phyloP scores from a whole-genome alignment of 2,113 vertebrate species.

The Pampusana beccarii region DNA sequence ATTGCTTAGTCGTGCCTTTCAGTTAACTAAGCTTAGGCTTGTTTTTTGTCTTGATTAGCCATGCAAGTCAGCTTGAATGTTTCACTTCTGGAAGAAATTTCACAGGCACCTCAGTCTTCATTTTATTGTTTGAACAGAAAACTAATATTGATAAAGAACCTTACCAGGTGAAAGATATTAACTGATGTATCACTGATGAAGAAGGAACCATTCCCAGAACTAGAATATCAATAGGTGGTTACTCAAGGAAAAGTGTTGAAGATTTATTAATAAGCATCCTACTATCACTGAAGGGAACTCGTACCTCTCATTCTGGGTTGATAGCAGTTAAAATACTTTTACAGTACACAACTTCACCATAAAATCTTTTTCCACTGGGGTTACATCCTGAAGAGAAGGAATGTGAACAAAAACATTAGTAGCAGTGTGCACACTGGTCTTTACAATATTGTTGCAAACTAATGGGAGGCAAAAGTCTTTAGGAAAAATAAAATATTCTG shows the following conservation, averaged over 20 bases:
- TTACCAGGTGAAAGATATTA: not conserved
- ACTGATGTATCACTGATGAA: not conserved
- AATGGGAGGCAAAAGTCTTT: not conserved
- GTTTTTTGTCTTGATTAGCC: slow-evolving; percentile 43
- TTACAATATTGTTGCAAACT: not conserved
- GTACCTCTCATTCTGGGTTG: not conserved
- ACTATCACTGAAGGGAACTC: not conserved
- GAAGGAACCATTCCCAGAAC: not conserved
- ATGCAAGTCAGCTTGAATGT: not conserved
- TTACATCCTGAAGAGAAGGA: not conserved
- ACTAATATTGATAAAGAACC: not conserved
- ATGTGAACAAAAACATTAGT: not conserved
- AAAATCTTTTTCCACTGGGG: not conserved
- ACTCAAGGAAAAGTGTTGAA: not conserved
- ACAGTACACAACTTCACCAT: not conserved
- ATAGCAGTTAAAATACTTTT: not conserved
- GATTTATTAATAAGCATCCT: not conserved
- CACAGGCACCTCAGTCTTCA: not conserved
- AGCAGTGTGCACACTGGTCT: not conserved
- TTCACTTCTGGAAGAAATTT: slow-evolving; percentile 23
- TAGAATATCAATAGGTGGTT: not conserved
- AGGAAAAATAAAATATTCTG: not conserved
- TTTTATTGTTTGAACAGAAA: not conserved
- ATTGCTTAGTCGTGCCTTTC: slow-evolving; percentile 46
- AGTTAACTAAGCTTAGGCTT: slow-evolving; percentile 18